phyloP scores from a whole-genome alignment of 2,797 vertebrate genomes.

The Xiphorhynchus erythropygius region DNA sequence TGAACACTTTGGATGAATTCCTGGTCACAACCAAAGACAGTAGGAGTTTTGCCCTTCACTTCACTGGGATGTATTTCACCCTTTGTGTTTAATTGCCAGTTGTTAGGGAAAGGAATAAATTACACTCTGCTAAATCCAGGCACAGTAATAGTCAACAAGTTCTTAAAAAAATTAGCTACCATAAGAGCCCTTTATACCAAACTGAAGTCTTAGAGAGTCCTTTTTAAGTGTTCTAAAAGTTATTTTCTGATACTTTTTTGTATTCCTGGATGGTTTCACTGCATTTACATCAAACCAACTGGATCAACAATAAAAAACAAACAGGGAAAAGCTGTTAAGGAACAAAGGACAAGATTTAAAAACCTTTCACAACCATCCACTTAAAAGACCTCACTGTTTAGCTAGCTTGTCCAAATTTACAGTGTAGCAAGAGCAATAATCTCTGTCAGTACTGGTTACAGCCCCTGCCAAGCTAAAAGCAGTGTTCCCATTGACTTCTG shows the following conservation, averaged over 20 bases:
- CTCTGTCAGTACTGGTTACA: background rate
- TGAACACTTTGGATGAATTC: background rate
- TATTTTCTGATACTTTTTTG: background rate
- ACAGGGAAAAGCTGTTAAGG: background rate
- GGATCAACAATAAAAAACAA: conserved; percentile 28
- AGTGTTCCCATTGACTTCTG: conserved; percentile 19
- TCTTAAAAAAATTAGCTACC: background rate
- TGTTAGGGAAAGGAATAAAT: background rate
- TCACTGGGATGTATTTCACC: background rate
- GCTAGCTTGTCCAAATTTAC: conserved; percentile 42
- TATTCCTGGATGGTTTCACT: background rate
- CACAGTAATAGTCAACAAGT: background rate
- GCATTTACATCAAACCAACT: conserved; percentile 32
- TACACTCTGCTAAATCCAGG: background rate
- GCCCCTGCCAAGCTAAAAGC: conserved; percentile 14
- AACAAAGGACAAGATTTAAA: conserved; percentile 43
- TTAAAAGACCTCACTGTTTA: conserved; percentile 40
- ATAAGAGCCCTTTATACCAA: background rate
- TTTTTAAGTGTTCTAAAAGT: background rate
- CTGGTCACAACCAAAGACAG: background rate
- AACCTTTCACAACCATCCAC: conserved; percentile 28
- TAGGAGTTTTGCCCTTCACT: background rate
- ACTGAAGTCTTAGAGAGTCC: background rate
- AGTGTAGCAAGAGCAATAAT: conserved; percentile 33
- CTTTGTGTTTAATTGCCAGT: background rate